Evolutionary conservation across 1,140 invertebrate genomes (phyloP).

Genomic region (Penaeus vannamei): DNA sequence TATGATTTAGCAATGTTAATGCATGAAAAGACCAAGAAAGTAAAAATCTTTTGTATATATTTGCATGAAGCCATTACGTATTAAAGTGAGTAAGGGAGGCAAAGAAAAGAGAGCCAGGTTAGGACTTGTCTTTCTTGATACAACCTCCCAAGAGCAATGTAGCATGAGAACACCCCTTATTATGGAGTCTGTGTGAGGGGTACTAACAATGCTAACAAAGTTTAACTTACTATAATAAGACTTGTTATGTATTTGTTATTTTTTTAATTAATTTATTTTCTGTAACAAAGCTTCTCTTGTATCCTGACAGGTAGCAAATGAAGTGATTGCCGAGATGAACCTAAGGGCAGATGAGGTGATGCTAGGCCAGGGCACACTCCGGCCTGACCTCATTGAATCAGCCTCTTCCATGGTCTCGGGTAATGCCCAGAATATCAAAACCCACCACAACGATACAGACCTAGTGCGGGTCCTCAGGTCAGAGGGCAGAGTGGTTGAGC

Average conservation of each 20-base stretch:
- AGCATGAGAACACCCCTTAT: too few species aligned
- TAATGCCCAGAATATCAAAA: constrained; percentile 96
- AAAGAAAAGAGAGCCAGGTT: too few species aligned
- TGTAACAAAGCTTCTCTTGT: constrained; percentile 62
- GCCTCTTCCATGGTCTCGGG: constrained; percentile 89
- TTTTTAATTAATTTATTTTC: background rate
- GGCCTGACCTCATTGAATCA: constrained; percentile 98
- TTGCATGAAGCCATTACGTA: constrained; percentile 70
- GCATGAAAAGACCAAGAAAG: too few species aligned
- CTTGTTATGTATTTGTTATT: too few species aligned
- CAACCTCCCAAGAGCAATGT: too few species aligned
- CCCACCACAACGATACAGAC: constrained; percentile 99
- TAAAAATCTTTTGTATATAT: constrained; percentile 42
- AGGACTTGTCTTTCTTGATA: too few species aligned
- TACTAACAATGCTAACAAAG: too few species aligned
- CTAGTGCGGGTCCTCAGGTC: constrained; percentile 90
- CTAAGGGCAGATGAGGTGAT: constrained; percentile 89
- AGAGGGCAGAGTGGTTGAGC: constrained; percentile 93
- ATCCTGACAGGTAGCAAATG: constrained; percentile 80
- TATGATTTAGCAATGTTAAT: too few species aligned
- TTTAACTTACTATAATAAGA: too few species aligned
- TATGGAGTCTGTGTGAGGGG: too few species aligned
- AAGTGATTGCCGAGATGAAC: constrained; percentile 85
- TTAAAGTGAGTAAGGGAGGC: too few species aligned
- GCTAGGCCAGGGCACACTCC: constrained; percentile 90